phyloP scores from a whole-genome alignment of 2,797 vertebrate genomes.

The Acanthurus leucopareius region DNA sequence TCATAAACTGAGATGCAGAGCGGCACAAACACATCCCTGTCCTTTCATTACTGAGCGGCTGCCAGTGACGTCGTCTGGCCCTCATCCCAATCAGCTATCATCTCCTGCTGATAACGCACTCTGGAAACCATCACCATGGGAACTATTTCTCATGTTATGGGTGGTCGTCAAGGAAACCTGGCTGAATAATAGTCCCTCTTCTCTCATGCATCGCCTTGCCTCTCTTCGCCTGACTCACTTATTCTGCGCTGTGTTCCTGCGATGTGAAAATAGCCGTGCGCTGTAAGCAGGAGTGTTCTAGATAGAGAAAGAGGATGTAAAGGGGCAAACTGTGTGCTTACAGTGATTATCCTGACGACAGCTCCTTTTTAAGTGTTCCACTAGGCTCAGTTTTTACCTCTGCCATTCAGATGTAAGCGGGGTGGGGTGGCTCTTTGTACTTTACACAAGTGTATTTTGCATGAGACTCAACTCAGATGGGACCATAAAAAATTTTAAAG shows the following conservation, averaged over 20 bases:
- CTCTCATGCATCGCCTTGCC: constrained; percentile 49
- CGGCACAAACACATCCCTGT: constrained; percentile 35
- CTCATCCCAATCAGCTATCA: constrained; percentile 65
- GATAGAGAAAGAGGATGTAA: constrained; percentile 36
- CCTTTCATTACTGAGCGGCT: constrained; percentile 38
- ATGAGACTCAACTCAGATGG: constrained; percentile 27
- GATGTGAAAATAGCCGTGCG: constrained; percentile 46
- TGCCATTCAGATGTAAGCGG: constrained; percentile 47
- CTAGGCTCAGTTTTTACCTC: constrained; percentile 30
- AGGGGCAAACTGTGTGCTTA: constrained; percentile 54
- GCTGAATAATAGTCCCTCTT: constrained; percentile 67
- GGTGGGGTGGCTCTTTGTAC: constrained; percentile 10
- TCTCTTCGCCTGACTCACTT: constrained; percentile 62
- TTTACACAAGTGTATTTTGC: constrained; percentile 46
- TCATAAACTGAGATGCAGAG: constrained; percentile 48
- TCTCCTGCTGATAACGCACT: constrained; percentile 71
- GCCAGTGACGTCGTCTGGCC: constrained; percentile 48
- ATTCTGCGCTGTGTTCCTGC: constrained; percentile 43
- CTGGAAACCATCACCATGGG: constrained; percentile 83
- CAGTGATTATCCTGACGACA: constrained; percentile 49
- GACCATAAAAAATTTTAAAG: constrained; percentile 29
- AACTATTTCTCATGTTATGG: constrained; percentile 82
- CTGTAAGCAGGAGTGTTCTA: constrained; percentile 20
- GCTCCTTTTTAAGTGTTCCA: constrained; percentile 40
- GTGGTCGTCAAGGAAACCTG: constrained; percentile 84